These are phyloP conservation scores for Ditylenchus dipsaci DNA, from an alignment of 1,140 invertebrate genomes.

Conservation along the genomic window DNA sequence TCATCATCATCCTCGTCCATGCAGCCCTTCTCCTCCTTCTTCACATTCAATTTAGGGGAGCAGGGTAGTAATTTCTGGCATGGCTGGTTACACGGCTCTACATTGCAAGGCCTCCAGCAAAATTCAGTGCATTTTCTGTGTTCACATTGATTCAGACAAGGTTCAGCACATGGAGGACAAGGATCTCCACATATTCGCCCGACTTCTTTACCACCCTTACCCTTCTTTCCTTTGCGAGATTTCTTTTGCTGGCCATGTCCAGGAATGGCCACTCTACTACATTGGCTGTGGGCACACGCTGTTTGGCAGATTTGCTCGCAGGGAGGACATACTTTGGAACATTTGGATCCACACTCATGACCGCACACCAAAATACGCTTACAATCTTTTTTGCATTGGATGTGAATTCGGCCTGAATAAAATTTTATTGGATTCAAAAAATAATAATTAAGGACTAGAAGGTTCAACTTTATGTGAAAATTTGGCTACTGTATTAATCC, in stretches of 20 bases:
- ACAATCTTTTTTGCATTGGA: slow-evolving; percentile 54
- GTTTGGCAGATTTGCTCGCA: slow-evolving; percentile 36
- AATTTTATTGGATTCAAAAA: slow-evolving; percentile 32
- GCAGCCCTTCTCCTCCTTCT: background rate
- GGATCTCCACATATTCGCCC: slow-evolving; percentile 36
- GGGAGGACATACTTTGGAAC: slow-evolving; percentile 42
- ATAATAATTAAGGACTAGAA: too few species aligned
- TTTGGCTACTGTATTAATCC: too few species aligned
- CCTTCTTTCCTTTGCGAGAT: slow-evolving; percentile 14
- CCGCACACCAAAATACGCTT: slow-evolving; percentile 58
- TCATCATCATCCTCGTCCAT: background rate
- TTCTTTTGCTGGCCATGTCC: slow-evolving; percentile 5
- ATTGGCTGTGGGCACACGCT: slow-evolving; percentile 28
- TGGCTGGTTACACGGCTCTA: slow-evolving; percentile 22
- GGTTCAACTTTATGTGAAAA: too few species aligned
- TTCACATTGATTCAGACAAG: slow-evolving; percentile 17
- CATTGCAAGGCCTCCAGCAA: slow-evolving; percentile 21
- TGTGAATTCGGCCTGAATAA: slow-evolving; percentile 55
- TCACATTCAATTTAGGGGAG: slow-evolving; percentile 4
- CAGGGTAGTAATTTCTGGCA: slow-evolving; percentile 21
- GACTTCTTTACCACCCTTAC: background rate
- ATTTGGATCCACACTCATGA: slow-evolving; percentile 53
- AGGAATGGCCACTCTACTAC: background rate
- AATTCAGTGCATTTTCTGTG: slow-evolving; percentile 11
- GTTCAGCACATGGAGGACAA: slow-evolving; percentile 33